Evolutionary conservation across 2,888 invertebrate species (phyloP), one percentile per base, ranked within the genome.

Genomic region (Ennomos quercinarius): DNA sequence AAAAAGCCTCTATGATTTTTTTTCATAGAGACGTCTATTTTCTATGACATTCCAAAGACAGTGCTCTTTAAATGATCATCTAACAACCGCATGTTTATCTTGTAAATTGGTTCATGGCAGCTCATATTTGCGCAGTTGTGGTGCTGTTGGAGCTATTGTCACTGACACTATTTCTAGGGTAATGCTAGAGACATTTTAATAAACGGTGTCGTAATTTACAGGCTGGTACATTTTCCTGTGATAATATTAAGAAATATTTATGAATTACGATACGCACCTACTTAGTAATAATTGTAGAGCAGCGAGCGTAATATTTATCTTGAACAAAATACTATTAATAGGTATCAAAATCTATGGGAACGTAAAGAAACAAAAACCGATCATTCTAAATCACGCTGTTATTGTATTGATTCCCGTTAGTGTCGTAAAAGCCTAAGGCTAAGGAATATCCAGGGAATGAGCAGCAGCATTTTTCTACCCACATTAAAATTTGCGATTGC

Each of bases 41-140:
- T 57, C 49, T 61, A 50, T 47, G 55, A 50, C 71, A 66, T 76
- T 73, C 77, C 67, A 52, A 58, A 65, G 37, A 51, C 65, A 62
- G 38, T 64, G 71, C 73, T 74, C 73, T 79, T 74, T 77, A 82
- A 80, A 81, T 78, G 76, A 78, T 77, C 55, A 51, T 56, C 45
- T 42, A 55, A 55, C 47, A 50, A 42, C 39, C 69, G 66, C 76
- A 73, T 80, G 74, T 81, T 83, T 82, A 72, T 71, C 71, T 61
- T 78, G 78, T 83, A 85, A 87, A 87, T 88, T 87, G 80, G 87
- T 86, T 83, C 86, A 88, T 79, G 84, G 85, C 73, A 77, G 72
- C 72, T 70, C 63, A 59, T 81, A 77, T 89, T 89, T 88, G 80
- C 75, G 63, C 88, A 89, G 89, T 79, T 89, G 63, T 63, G 60